Evolutionary conservation across 1,140 invertebrate species (phyloP), one percentile per base, ranked within the genome.

Genomic region (Anastatus disparis): DNA sequence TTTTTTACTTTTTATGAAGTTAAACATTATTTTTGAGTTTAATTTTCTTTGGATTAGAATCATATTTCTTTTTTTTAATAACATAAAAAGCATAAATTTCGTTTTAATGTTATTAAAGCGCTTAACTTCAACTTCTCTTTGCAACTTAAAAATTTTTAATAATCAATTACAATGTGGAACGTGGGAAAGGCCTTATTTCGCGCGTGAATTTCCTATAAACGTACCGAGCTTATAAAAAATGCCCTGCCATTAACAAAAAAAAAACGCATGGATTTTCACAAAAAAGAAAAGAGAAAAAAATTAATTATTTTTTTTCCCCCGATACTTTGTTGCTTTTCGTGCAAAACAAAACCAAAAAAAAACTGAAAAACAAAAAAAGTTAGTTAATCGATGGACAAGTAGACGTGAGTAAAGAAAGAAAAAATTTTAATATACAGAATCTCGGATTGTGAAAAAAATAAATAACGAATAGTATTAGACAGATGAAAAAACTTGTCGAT

Each of bases 171-270:
- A 40, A 52, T 27, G 40, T 42, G 26, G 22, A 44, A 44, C 4
- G 27, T 26, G 35, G 22, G 24, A 67, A 58, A 58, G 24, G 53
- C 65, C 55, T 68, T 59, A 68, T 4, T 59, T 50, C 15, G 29
- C 29, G 31, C 20, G 17, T 38, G 26, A 40, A 68, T 68, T 68
- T n/a, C 44, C 44, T 26, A 26, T n/a, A 42, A 48, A 58, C 38
- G 15, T 68, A 50, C 65, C 65, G 65, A 68, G 65, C 65, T 68
- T 68, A 68, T 59, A 35, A 66, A 56, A n/a, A 66, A 26, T 31
- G 20, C 62, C 46, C 62, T 64, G 62, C 62, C 62, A 64, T 53
- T 6, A 50, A 22, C 24, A 24, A 15, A 50, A 24, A 22, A 50
- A 24, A 50, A 50, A 50, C 20, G 9, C 10, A 4, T 15, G 15